These are phyloP conservation scores for Calycopis cecrops DNA, from an alignment of 1,140 invertebrate genomes.

Conservation along the genomic window DNA sequence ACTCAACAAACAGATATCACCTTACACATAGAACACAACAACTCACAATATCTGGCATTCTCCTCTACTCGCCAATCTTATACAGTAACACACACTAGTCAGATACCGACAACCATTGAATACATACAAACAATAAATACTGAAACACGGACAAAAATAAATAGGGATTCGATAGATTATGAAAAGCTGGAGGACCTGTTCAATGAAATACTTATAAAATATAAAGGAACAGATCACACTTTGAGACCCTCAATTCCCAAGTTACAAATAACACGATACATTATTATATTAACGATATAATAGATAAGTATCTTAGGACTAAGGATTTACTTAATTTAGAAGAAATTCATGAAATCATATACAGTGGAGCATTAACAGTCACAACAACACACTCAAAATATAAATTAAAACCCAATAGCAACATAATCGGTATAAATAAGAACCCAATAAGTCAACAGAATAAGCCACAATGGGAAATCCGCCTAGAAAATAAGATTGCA, in stretches of 20 bases:
- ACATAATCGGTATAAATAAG: not conserved
- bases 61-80: too few species aligned
- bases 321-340: not conserved
- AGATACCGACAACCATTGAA: not conserved
- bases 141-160: not conserved
- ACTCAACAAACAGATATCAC: too few species aligned
- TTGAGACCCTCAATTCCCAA: slow-evolving; percentile 13
- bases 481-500: slow-evolving; percentile 13
- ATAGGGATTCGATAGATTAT: not conserved
- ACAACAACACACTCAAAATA: not conserved
- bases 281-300: slow-evolving; percentile 8
- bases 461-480: slow-evolving; percentile 16
- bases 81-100: not conserved
- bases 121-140: too few species aligned
- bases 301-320: not conserved
- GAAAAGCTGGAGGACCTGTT: not conserved
- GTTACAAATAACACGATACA: slow-evolving; percentile 13
- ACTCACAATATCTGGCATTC: too few species aligned
- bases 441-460: too few species aligned
- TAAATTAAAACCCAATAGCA: not conserved
- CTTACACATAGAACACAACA: too few species aligned
- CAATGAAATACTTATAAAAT: slow-evolving; percentile 1
- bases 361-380: slow-evolving; percentile 5
- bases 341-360: slow-evolving; percentile 13
- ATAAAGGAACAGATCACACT: slow-evolving; percentile 13